Conservation (phyloP, 23 tunicate genomes). For the Botrylloides violaceus region DNA sequence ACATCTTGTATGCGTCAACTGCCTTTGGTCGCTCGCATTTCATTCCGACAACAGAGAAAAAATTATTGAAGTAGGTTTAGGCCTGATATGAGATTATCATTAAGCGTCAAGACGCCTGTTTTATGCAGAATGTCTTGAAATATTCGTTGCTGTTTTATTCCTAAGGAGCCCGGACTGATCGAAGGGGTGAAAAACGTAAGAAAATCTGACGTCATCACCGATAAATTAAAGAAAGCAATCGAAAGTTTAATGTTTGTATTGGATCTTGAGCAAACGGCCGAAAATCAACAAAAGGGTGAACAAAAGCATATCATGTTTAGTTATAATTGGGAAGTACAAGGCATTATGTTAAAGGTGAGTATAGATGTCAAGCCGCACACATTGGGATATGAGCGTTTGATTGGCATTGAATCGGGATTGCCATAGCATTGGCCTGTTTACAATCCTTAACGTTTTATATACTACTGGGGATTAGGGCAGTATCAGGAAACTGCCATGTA, state of each 20-base stretch:
- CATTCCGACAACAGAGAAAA: constrained; percentile 42
- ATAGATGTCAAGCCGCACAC: too few species aligned
- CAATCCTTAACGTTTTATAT: too few species aligned
- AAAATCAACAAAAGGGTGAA: neutral
- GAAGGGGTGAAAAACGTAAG: constrained; percentile 9
- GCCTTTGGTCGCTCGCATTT: constrained; percentile 65
- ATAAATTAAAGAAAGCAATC: constrained; percentile 20
- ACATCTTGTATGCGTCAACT: constrained; percentile 30
- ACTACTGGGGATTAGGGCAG: too few species aligned
- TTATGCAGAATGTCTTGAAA: too few species aligned
- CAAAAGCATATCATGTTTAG: constrained; percentile 55
- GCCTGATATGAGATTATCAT: too few species aligned
- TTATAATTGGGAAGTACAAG: constrained; percentile 75
- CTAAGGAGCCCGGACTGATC: constrained; percentile 41
- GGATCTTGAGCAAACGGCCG: constrained; percentile 9
- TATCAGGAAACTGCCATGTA: too few species aligned
- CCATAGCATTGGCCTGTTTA: too few species aligned
- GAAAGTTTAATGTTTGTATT: constrained; percentile 36
- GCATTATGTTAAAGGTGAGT: constrained; percentile 26
- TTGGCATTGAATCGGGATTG: too few species aligned
- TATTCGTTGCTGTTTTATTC: neutral
- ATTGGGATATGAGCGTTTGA: too few species aligned
- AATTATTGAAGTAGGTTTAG: constrained; percentile 43
- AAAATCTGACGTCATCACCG: neutral
- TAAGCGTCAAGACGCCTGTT: too few species aligned